A percentile compares a stretch with the other conserved stretches of the same genome.
Evolutionary conservation across 1,140 invertebrate species (phyloP).

Genomic region (Neomicropteryx cornuta): DNA sequence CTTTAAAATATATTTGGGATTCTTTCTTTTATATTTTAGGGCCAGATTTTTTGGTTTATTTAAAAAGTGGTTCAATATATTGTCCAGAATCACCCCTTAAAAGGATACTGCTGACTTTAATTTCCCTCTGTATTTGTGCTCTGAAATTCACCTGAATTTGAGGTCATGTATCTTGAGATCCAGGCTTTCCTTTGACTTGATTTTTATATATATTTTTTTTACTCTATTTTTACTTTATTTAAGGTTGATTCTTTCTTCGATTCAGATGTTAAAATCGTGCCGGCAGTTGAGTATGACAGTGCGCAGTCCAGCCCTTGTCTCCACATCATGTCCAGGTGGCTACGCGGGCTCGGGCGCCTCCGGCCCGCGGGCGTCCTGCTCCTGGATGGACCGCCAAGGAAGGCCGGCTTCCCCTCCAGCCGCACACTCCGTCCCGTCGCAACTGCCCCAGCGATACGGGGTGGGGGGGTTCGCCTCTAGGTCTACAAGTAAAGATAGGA

Average conservation of each 20-base stretch:
- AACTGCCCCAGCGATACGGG: conserved; percentile 25
- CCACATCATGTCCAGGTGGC: no score
- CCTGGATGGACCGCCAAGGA: conserved; percentile 85
- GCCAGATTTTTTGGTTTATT: no score
- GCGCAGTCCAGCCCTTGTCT: conserved; percentile 45
- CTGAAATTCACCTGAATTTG: no score
- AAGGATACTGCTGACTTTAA: no score
- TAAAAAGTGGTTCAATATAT: no score
- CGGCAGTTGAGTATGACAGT: conserved; percentile 79
- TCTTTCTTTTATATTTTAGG: no score
- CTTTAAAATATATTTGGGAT: no score
- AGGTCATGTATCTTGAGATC: no score
- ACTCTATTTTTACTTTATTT: not conserved
- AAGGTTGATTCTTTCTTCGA: conserved; percentile 5
- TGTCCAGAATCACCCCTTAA: no score
- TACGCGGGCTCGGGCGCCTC: conserved; percentile 41
- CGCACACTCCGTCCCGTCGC: conserved; percentile 25
- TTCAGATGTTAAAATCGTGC: conserved; percentile 80
- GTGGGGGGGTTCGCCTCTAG: conserved; percentile 31
- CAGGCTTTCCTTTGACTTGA: no score
- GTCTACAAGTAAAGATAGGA: conserved; percentile 45
- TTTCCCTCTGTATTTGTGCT: no score
- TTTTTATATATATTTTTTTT: conserved; percentile 1
- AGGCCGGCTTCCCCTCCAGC: conserved; percentile 70
- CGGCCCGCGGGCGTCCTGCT: conserved; percentile 68